These are phyloP conservation scores for Caloenas nicobarica DNA, from an alignment of 2,113 vertebrate species.

Conservation along the genomic window DNA sequence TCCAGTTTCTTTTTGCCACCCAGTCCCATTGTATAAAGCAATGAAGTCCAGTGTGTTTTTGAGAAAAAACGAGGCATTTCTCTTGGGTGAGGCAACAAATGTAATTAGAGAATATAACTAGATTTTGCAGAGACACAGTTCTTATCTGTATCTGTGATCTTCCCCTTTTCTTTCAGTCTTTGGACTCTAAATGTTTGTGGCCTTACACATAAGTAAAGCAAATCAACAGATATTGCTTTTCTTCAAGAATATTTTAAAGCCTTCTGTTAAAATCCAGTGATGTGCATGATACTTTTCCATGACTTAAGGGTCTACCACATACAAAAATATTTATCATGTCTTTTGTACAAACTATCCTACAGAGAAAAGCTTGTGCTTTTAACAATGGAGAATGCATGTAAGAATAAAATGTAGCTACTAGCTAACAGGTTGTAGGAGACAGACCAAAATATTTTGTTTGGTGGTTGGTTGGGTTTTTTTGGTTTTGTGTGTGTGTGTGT, in stretches of 20 bases:
- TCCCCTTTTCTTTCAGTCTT: not conserved
- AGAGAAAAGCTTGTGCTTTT: not conserved
- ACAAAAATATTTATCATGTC: not conserved
- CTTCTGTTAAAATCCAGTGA: not conserved
- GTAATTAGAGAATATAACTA: not conserved
- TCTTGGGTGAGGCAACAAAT: not conserved
- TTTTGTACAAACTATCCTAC: not conserved
- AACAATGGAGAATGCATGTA: not conserved
- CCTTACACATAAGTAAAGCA: not conserved
- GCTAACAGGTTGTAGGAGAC: not conserved
- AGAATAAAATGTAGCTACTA: not conserved
- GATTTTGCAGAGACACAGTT: not conserved
- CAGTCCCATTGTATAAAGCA: constrained; percentile 4
- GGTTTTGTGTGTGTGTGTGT: no score
- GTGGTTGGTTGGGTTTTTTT: not conserved
- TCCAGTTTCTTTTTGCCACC: constrained; percentile 33
- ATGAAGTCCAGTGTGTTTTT: not conserved
- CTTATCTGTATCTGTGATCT: not conserved
- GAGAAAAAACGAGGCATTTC: not conserved
- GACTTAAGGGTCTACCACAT: not conserved
- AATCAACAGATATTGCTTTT: not conserved
- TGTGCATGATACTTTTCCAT: not conserved
- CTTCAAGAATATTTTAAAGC: not conserved
- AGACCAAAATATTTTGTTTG: not conserved
- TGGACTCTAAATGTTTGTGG: not conserved